A percentile compares a stretch with the other conserved stretches of the same genome.
These are phyloP conservation scores for Lamproptera curius DNA, from an alignment of 2,888 invertebrate genomes.

Conservation along the genomic window DNA sequence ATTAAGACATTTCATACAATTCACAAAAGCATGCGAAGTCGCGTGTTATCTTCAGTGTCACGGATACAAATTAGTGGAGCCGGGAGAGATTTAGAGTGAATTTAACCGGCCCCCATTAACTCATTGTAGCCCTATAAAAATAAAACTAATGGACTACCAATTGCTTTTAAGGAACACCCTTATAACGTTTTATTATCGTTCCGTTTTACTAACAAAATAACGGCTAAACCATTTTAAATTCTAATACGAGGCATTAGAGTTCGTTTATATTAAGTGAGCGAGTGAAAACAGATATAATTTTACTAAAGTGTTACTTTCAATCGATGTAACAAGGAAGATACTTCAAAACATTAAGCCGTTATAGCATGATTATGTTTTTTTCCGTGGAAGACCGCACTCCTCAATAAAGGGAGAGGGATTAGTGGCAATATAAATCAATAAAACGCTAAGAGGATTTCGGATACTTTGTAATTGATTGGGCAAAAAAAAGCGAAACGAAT, in stretches of 20 bases:
- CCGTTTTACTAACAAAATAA: conserved; percentile 3
- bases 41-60: conserved; percentile 1
- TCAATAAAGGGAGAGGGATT: background rate
- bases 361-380: background rate
- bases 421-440: no score
- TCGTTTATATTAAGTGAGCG: background rate
- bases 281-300: conserved; percentile 7
- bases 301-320: conserved; percentile 17
- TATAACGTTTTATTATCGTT: conserved; percentile 22
- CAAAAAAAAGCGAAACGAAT: no score
- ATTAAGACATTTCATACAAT: background rate
- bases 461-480: no score
- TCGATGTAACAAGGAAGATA: conserved; percentile 23
- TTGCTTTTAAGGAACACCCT: conserved; percentile 23
- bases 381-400: background rate
- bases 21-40: conserved; percentile 4
- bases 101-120: conserved; percentile 22
- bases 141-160: conserved; percentile 25
- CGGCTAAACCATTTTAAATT: conserved; percentile 1
- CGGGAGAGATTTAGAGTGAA: conserved; percentile 18
- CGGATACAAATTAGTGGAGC: conserved; percentile 16
- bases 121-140: conserved; percentile 25
- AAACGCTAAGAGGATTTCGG: no score
- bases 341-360: conserved; percentile 17
- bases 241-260: conserved; percentile 3